A percentile compares a stretch with the other conserved stretches of the same genome.
These are phyloP conservation scores for Nymphalis polychloros DNA, from an alignment of 2,888 invertebrate species.

Conservation along the genomic window DNA sequence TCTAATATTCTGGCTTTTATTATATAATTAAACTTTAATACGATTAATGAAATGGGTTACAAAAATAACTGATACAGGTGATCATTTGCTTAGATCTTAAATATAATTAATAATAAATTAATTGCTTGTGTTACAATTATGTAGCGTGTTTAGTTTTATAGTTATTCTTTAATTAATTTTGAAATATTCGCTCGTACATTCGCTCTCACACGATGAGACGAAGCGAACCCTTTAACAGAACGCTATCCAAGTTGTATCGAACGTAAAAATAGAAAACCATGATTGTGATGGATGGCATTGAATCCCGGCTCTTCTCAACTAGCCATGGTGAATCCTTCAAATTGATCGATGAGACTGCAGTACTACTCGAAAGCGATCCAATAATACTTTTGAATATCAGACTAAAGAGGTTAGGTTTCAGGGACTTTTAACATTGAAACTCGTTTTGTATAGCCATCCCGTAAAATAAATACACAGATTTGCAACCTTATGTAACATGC, in stretches of 20 bases:
- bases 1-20: too few species aligned
- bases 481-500: too few species aligned
- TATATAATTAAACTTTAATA: too few species aligned
- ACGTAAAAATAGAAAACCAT: slow-evolving; percentile 18
- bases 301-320: slow-evolving; percentile 26
- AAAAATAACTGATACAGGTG: too few species aligned
- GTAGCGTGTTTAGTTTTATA: too few species aligned
- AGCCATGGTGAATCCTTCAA: slow-evolving; percentile 26
- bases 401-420: slow-evolving; percentile 3
- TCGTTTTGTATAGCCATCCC: too few species aligned
- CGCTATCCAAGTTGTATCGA: slow-evolving; percentile 8
- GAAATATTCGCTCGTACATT: not conserved
- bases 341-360: slow-evolving; percentile 34
- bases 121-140: too few species aligned
- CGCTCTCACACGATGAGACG: not conserved
- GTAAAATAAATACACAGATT: too few species aligned
- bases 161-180: not conserved
- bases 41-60: too few species aligned
- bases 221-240: slow-evolving; percentile 8
- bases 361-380: slow-evolving; percentile 2
- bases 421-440: too few species aligned
- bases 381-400: slow-evolving; percentile 7
- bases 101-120: too few species aligned
- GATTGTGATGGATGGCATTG: slow-evolving; percentile 32
- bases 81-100: too few species aligned